These are phyloP conservation scores for Bufo bufo DNA, from an alignment of 2,113 vertebrate species.

Conservation along the genomic window DNA sequence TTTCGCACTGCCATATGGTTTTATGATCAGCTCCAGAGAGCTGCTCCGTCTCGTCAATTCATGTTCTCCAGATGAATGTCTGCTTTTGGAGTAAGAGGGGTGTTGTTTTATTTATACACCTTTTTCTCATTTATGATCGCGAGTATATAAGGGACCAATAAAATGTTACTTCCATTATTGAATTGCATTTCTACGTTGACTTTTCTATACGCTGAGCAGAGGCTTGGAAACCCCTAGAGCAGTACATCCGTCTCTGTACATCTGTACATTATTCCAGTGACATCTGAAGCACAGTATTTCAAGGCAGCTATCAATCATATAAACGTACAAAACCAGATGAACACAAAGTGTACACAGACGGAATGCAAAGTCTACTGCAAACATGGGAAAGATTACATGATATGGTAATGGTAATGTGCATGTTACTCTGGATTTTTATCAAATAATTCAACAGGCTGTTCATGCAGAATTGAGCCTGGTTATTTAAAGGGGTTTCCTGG, in stretches of 20 bases:
- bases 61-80: background rate
- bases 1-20: background rate
- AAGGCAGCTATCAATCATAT: background rate
- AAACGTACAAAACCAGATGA: background rate
- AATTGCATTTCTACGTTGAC: background rate
- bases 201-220: background rate
- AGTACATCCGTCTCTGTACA: background rate
- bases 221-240: background rate
- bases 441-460: background rate
- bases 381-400: background rate
- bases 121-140: background rate
- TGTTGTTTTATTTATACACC: no score
- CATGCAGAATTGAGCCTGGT: no score
- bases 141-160: background rate
- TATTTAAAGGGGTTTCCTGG: no score
- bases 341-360: background rate
- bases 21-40: background rate
- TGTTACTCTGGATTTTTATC: background rate
- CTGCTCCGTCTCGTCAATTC: background rate
- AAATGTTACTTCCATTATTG: background rate
- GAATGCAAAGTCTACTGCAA: background rate
- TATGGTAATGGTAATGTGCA: background rate
- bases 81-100: background rate
- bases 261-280: constrained; percentile 14
- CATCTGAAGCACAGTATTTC: background rate